Conservation (phyloP, 92 coral and sea anemone genomes). For the Phenganax subtilis region DNA sequence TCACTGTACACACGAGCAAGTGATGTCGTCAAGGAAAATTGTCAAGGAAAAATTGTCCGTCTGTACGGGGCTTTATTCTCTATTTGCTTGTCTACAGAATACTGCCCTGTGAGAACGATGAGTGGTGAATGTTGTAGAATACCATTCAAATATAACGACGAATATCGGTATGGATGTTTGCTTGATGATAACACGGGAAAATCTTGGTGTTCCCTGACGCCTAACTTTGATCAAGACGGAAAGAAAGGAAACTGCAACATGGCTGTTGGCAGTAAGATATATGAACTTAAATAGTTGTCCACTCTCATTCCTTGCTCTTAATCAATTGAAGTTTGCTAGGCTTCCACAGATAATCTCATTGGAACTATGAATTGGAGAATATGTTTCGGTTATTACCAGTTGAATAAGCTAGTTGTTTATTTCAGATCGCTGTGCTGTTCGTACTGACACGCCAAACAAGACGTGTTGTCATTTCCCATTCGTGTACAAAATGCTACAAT, state of each 20-base stretch:
- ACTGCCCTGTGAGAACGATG: constrained; percentile 28
- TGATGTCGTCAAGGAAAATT: too few relatives aligned
- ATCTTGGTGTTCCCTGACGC: constrained; percentile 13
- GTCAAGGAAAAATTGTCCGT: too few relatives aligned
- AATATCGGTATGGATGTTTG: constrained; percentile 13
- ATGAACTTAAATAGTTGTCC: background rate
- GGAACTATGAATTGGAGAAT: too few relatives aligned
- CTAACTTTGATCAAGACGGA: background rate
- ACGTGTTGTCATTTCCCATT: constrained; percentile 21
- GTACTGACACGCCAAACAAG: constrained; percentile 30
- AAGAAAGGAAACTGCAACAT: constrained; percentile 1
- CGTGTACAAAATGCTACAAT: background rate
- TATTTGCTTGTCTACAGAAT: background rate
- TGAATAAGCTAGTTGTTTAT: background rate
- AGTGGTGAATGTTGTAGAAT: constrained; percentile 6
- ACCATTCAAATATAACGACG: constrained; percentile 9
- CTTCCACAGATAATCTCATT: too few relatives aligned
- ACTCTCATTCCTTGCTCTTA: background rate
- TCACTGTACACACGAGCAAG: too few relatives aligned
- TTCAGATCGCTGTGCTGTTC: constrained; percentile 13
- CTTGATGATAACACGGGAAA: background rate
- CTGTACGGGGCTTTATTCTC: too few relatives aligned
- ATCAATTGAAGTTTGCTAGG: too few relatives aligned
- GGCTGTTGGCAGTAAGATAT: constrained; percentile 10
- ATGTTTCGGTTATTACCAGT: background rate